A percentile compares a stretch with the other conserved stretches of the same genome.
Evolutionary conservation across 2,888 invertebrate species (phyloP).

Genomic region (Seira sanloemensis): DNA sequence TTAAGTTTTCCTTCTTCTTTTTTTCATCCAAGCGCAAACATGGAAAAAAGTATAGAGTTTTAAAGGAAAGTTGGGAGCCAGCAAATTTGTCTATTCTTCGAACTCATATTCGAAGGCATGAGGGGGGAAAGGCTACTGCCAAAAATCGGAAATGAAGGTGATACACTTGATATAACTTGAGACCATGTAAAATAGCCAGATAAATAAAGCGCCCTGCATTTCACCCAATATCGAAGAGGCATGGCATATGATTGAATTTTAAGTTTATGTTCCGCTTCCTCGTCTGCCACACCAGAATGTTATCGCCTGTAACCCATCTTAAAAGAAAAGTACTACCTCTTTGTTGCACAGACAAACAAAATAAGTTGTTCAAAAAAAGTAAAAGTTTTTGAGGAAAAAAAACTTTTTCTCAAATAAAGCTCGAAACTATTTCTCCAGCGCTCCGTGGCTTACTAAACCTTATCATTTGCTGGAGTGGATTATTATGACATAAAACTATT

Average conservation of each 20-base stretch:
- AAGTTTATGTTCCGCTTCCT: too few species aligned
- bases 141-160: too few species aligned
- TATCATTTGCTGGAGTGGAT: neutral
- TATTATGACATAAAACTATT: neutral
- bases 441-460: neutral
- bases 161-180: too few species aligned
- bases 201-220: too few species aligned
- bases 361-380: neutral
- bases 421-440: neutral
- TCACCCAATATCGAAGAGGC: too few species aligned
- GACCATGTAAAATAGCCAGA: too few species aligned
- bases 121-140: too few species aligned
- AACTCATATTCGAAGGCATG: too few species aligned
- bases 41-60: constrained; percentile 13
- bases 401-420: neutral
- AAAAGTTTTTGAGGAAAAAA: neutral
- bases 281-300: neutral
- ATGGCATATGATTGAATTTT: too few species aligned
- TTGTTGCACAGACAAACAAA: neutral
- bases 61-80: neutral
- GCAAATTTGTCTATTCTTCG: too few species aligned
- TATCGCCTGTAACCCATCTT: neutral
- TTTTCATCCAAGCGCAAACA: neutral
- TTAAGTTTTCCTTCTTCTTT: neutral
- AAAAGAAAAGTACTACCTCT: neutral